Conservation (phyloP, 2,113 vertebrate genomes). For the Uropsilus gracilis region DNA sequence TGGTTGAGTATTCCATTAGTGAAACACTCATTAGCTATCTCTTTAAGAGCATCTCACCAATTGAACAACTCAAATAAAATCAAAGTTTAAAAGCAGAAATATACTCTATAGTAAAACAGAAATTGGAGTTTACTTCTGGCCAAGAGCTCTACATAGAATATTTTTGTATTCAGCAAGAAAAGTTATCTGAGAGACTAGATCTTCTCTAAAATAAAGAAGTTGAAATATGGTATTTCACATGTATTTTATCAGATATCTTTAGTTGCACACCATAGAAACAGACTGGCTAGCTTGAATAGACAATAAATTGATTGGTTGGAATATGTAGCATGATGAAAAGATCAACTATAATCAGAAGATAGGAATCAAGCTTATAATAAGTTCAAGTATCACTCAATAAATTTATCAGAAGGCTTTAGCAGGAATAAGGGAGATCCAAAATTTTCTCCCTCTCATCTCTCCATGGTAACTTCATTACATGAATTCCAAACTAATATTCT, state of each 20-base stretch:
- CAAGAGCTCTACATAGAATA: neutral
- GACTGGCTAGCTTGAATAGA: neutral
- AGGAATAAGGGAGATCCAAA: neutral
- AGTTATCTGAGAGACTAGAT: neutral
- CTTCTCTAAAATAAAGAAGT: neutral
- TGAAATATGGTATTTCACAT: neutral
- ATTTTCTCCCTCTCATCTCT: neutral
- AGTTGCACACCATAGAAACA: neutral
- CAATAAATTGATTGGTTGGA: neutral
- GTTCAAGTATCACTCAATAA: neutral
- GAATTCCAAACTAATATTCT: neutral
- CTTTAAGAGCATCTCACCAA: neutral
- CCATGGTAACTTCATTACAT: neutral
- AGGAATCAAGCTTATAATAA: neutral
- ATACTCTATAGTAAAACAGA: neutral
- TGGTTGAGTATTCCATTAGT: neutral
- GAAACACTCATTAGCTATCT: neutral
- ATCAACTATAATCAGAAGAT: rapidly evolving
- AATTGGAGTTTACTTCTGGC: neutral
- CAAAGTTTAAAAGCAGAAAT: neutral
- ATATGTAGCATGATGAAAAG: neutral
- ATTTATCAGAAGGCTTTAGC: neutral
- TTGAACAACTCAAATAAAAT: neutral
- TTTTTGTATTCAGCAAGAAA: neutral
- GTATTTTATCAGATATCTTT: neutral